Base-by-base conservation (phyloP, 2,888 invertebrate species). In the Hermaeophaga mercurialis region DNA sequence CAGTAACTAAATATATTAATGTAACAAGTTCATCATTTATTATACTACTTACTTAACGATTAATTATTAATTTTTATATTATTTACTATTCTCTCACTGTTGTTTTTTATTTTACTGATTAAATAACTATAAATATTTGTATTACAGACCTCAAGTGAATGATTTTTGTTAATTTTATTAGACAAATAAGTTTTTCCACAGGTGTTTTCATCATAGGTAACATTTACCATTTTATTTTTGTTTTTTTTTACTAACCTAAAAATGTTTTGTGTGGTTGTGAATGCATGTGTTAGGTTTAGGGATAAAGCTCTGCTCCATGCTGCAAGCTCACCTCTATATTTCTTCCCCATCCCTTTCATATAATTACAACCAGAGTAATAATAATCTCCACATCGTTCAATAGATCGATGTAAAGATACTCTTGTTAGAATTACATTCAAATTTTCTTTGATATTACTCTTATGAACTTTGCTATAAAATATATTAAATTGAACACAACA, bases 231-330 rank as follows among this genome's bases (percentile, higher is more conserved):
- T 60, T 64, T 66, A 59, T 63, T 63, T 63, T 60, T 41, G 28
- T 66, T 63, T 66, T 68, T 66, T 66, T 68, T 66, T 50, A 73
- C 74, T 74, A 73, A 75, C 73, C 58, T 54, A 54, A 60, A 64
- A 61, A 61, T 55, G 56, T 70, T 73, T 69, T 75, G 75, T 71
- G 72, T 70, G 76, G 75, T 75, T 76, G 74, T 74, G 76, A 72
- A 71, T 77, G 77, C 76, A 76, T 76, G 76, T 70, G 73, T 68
- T 75, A 75, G 75, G 75, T 74, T 67, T 72, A 75, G 73, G 75
- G 74, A 64, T 66, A 65, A 69, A 68, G 69, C 70, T 67, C 67
- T 41, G 58, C 54, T 50, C 36, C 46, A 47, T 54, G 61, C 54
- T 38, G 48, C 47, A 41, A 50, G 31, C 31, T 9, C 31, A 4